Conservation (phyloP, 2,113 vertebrate species). For the Riparia riparia region DNA sequence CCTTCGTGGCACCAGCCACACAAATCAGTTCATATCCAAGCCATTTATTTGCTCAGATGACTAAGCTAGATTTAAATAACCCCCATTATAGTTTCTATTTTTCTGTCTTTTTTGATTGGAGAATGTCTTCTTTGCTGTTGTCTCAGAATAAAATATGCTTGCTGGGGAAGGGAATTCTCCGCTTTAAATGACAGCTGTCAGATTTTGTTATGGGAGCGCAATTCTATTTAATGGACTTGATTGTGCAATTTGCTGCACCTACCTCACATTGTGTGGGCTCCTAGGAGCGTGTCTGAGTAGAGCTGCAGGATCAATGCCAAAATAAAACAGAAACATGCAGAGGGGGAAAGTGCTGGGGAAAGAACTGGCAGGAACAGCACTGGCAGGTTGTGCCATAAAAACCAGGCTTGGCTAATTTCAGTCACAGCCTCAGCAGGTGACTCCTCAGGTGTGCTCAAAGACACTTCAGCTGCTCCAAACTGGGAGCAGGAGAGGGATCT, state of each 20-base stretch:
- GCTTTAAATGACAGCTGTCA: constrained; percentile 58
- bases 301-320: constrained; percentile 6
- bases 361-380: neutral
- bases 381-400: fast-evolving
- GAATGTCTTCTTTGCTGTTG: neutral
- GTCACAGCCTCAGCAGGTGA: neutral
- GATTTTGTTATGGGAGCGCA: constrained; percentile 31
- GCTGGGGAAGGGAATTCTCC: neutral
- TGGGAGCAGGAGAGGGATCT: neutral
- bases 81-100: neutral
- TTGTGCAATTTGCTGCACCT: constrained; percentile 49
- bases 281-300: neutral
- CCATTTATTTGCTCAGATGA: neutral
- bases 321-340: neutral
- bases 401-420: neutral
- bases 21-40: neutral
- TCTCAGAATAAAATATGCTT: constrained; percentile 4
- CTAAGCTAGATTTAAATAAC: constrained; percentile 11
- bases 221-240: constrained; percentile 28
- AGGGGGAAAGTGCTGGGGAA: neutral
- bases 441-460: neutral
- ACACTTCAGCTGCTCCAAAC: neutral
- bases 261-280: constrained; percentile 32
- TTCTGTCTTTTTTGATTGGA: neutral
- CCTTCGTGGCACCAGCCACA: neutral